These are phyloP conservation scores for Xylocopa sonorina DNA, from an alignment of 1,140 invertebrate species.

Conservation along the genomic window DNA sequence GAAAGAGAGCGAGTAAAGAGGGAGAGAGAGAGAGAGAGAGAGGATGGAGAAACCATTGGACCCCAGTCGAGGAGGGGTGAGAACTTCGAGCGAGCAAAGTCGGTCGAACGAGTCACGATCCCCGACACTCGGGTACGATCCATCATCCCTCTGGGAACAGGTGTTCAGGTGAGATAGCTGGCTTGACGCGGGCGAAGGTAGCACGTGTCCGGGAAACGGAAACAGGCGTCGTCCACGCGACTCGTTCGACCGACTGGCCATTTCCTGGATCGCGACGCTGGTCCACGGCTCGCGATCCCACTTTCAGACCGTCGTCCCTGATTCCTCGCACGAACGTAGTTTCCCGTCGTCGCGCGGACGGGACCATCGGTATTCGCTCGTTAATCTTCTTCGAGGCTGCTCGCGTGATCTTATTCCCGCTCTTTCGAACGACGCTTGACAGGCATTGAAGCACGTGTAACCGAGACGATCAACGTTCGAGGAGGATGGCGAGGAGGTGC, in stretches of 20 bases:
- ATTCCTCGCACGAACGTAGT: not conserved
- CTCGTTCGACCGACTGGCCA: not conserved
- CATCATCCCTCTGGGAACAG: constrained; percentile 27
- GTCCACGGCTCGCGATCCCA: not conserved
- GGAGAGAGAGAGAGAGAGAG: no score
- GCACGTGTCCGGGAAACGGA: constrained; percentile 43
- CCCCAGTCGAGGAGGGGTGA: no score
- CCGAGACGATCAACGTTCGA: not conserved
- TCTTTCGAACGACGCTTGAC: not conserved
- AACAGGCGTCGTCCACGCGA: constrained; percentile 2
- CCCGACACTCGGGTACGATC: not conserved
- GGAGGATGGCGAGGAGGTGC: not conserved
- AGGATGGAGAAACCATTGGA: no score
- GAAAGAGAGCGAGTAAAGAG: no score
- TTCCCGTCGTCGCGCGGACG: not conserved
- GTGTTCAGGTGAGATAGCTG: constrained; percentile 28
- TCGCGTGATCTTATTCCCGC: not conserved
- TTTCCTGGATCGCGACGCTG: not conserved
- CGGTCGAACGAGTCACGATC: constrained; percentile 31
- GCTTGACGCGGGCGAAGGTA: not conserved
- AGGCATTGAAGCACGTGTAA: not conserved
- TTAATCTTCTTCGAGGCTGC: constrained; percentile 30
- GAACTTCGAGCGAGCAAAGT: not conserved
- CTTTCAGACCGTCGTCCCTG: not conserved
- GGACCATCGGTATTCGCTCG: constrained; percentile 6